Base-by-base conservation (phyloP, 1,140 invertebrate species). In the Branchinecta lynchi region DNA sequence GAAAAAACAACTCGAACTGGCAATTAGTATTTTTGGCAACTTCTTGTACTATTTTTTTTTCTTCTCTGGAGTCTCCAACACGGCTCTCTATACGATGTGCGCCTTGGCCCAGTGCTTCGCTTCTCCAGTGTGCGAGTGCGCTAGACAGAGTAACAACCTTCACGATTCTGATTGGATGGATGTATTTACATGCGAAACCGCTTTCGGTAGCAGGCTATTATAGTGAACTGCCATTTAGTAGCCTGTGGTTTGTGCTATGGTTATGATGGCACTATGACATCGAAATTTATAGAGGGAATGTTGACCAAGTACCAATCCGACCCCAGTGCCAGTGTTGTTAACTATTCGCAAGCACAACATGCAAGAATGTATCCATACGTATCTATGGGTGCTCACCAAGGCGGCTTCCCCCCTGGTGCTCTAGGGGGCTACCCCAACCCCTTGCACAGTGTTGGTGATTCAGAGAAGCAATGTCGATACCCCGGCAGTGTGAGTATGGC, bases 231-330 rank as follows among this genome's bases (percentile, higher is more conserved):
- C 67, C 70, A 71, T 71, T 71, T 69, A 71, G 70, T 43, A 60
- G 51, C 51, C 51, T 60, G 51, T 60, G 75, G 75, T 76, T 68
- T 43, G 71, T 74, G 66, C 51, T 60, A 60, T 60, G 51, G 51
- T 60, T 60, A 60, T 60, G 12, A 60, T 21, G 70, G 69, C 69
- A 51, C 85, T 83, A 93, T 93, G 90, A 93, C 88, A 87, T 90
- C 88, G 81, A 93, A 94, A 87, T 93, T 93, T 85, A 92, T 93
- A 83, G 90, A 93, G 89, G 92, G 89, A 84, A 93, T 93, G 89
- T 87, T 94, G 82, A 90, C 90, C 75, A 93, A 93, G 85, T 94
- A 94, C 82, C 86, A 88, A 78, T 86, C 86, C 77, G 87, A 87
- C 74, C 79, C 83, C 6, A 71, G 72, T 67, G 70, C 73, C 71